Base-by-base conservation (phyloP, 2,113 vertebrate species). In the Gobio gobio region DNA sequence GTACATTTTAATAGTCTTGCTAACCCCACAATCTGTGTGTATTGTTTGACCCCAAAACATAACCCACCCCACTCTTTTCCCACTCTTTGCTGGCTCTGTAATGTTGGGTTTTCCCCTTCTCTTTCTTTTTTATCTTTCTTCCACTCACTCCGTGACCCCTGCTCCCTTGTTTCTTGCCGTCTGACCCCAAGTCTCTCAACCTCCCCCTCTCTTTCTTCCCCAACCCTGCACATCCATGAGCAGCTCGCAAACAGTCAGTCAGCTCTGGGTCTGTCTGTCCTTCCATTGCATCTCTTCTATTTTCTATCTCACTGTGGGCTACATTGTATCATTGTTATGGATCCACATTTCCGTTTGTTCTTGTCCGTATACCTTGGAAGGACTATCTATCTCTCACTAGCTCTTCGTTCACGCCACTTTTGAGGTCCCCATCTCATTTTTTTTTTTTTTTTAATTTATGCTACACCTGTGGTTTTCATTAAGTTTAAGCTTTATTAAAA, bases 101-200 rank as follows among this genome's bases (percentile, higher is more conserved):
- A 91, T 87, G 86, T 89, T 90, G 91, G 91, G 89, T 87, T 92
- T 94, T 91, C 86, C 90, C 91, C 88, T 87, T 82, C 88, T 86
- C 87, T 88, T 84, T 89, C 59, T 88, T 93, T 94, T 93, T 92
- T 94, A 92, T 93, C 94, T 93, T 89, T 88, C 90, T 64, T 93
- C 90, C 90, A 88, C 92, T 93, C 94, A 93, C 93, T 93, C 91
- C 43, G 81, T 95, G 94, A 94, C 94, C 94, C 92, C 92, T 94
- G 93, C 92, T 93, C 94, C 94, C 92, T 92, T 92, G 91, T 91
- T 94, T 93, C 93, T 94, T 92, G 91, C 91, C 89, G 88, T 93
- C 92, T 95, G 94, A 94, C 94, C 94, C 90, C 84, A 51, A 90
- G 89, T 90, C 89, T 89, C 89, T 86, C 86, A 88, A 84, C 90